Evolutionary conservation across 2,888 invertebrate genomes (phyloP).

Genomic region (Sarcophaga rosellei): DNA sequence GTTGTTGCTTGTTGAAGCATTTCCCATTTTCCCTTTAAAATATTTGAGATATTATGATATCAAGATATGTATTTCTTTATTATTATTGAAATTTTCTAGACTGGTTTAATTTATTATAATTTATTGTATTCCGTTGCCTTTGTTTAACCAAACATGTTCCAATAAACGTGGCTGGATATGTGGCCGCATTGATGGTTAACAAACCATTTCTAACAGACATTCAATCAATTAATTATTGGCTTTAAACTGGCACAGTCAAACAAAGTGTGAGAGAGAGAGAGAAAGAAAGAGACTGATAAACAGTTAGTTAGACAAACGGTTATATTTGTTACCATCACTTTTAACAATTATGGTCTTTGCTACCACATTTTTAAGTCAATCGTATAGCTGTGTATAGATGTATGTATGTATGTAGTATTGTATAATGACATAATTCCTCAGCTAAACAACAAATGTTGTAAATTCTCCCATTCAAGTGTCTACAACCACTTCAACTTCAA

Average conservation of each 20-base stretch:
- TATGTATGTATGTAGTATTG: not conserved
- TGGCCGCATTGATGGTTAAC: not conserved
- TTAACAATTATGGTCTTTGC: conserved; percentile 47
- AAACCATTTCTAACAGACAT: conserved; percentile 19
- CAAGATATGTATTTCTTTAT: conserved; percentile 3
- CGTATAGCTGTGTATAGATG: not conserved
- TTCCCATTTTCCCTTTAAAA: conserved; percentile 19
- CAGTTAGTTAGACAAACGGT: conserved; percentile 4
- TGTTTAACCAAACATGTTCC: conserved; percentile 18
- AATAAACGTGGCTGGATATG: not conserved
- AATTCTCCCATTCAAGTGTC: conserved; percentile 32
- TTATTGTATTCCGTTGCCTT: not conserved
- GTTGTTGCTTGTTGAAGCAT: not conserved
- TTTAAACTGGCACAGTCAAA: conserved; percentile 27
- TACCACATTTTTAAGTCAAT: not conserved
- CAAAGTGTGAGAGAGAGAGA: not conserved
- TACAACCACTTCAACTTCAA: not conserved
- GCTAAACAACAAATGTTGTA: conserved; percentile 25
- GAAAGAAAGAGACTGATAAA: no score
- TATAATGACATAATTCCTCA: conserved; percentile 47
- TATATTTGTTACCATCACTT: conserved; percentile 36
- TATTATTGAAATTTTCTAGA: not conserved
- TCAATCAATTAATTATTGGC: conserved; percentile 52
- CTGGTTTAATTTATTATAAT: conserved; percentile 4
- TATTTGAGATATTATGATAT: not conserved